Evolutionary conservation across 2,888 invertebrate genomes (phyloP), one percentile per base, ranked within the genome.

Genomic region (Caenorhabditis sp.): DNA sequence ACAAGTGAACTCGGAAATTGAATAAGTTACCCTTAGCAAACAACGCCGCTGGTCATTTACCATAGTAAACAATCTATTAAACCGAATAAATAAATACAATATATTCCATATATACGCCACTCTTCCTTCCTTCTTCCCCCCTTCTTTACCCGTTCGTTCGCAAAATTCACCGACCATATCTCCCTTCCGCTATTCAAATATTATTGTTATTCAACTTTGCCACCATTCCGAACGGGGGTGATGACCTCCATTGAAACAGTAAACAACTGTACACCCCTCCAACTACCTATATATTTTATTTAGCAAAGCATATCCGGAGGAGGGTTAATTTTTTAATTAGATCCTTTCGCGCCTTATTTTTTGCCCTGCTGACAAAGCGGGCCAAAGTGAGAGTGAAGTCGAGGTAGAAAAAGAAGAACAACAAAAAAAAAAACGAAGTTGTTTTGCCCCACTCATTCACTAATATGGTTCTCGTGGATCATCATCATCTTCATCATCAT

Each of bases 271-370:
- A 31, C 31, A 31, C 10, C 10, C 10, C 10, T 27, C 21, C 54
- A 20, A 4, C 7, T 23, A 5, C 23, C 54, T 7, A 21, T 5
- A 21, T 25, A 25, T 23, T 54, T 23, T 25, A 8, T 7, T 21
- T 54, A 8, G 20, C 20, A 5, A 50, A 10, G 50, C 3, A 50
- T n/a, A 50, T 17, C n/a, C 17, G 20, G 17, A 17, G 20, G 31
- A 60, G 59, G 60, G 50, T 20, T 52, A 59, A 21, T 53, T 53
- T 27, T 53, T 70, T 70, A 64, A 61, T 70, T 62, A 65, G 65
- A 31, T 64, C 65, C 68, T 63, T 63, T 63, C 36, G 62, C 66
- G 43, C 52, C 63, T 63, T 60, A 59, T 59, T 59, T 66, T 61
- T 59, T 50, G 10, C 52, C 10, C 10, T 17, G n/a, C 5, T 50